These are phyloP conservation scores for Chamaetylas fuelleborni DNA, from an alignment of 2,113 vertebrate species.

Conservation along the genomic window DNA sequence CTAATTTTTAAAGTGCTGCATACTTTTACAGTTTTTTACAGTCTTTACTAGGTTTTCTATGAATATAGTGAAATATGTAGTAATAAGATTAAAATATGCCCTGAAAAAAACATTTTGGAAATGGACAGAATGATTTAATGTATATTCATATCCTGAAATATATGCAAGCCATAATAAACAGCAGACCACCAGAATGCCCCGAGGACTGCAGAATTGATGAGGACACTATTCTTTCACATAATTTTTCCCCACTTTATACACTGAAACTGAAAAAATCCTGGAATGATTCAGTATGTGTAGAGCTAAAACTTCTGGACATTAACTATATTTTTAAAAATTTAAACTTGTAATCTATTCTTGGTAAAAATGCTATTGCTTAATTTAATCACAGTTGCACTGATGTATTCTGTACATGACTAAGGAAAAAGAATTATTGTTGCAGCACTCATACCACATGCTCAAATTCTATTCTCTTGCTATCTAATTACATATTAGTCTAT, in stretches of 20 bases:
- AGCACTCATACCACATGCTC: not conserved
- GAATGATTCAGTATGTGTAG: not conserved
- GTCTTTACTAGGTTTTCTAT: not conserved
- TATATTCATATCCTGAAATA: not conserved
- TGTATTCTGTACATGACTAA: not conserved
- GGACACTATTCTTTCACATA: not conserved
- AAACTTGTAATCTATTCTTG: not conserved
- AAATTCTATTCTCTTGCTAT: not conserved
- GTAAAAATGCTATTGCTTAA: not conserved
- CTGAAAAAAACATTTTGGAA: not conserved
- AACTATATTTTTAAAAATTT: not conserved
- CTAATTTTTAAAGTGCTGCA: not conserved
- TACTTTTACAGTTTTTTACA: not conserved
- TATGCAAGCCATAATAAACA: not conserved
- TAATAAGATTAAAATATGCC: not conserved
- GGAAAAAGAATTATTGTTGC: not conserved
- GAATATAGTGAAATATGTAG: not conserved
- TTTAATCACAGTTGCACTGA: not conserved
- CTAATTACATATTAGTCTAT: not conserved
- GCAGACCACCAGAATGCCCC: not conserved
- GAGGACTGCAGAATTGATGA: not conserved
- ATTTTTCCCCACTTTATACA: not conserved
- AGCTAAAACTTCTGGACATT: not conserved
- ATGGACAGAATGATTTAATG: not conserved
- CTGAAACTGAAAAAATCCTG: not conserved